These are phyloP conservation scores for Agrilus biguttatus DNA, from an alignment of 2,888 invertebrate genomes.

Conservation along the genomic window DNA sequence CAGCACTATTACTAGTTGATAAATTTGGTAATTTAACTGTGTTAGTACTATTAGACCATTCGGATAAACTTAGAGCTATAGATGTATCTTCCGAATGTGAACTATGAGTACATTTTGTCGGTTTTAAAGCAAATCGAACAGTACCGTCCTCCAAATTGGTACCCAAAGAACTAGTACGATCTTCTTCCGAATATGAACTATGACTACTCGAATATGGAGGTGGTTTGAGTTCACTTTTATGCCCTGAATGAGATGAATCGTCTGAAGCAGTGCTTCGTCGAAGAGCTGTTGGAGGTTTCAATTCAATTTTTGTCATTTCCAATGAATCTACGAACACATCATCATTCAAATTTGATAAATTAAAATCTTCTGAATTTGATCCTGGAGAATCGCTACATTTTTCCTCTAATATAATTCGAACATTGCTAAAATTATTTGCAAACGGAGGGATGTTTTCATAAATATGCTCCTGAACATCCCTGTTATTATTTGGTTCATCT, in stretches of 20 bases:
- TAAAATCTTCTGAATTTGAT: conserved; percentile 35
- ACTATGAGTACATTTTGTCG: conserved; percentile 69
- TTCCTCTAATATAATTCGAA: conserved; percentile 27
- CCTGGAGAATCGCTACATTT: conserved; percentile 21
- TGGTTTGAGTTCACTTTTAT: conserved; percentile 19
- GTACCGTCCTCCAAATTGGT: conserved; percentile 66
- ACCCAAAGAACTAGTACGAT: conserved; percentile 56
- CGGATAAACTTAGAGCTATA: conserved; percentile 70
- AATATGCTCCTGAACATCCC: conserved; percentile 42
- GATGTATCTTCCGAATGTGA: conserved; percentile 80
- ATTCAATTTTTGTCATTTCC: conserved; percentile 21
- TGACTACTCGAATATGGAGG: conserved; percentile 33
- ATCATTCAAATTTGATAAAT: conserved; percentile 30
- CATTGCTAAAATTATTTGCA: conserved; percentile 27
- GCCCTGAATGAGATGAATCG: conserved; percentile 26
- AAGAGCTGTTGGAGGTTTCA: conserved; percentile 29
- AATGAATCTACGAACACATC: conserved; percentile 30
- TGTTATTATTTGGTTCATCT: conserved; percentile 51
- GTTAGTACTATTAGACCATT: conserved; percentile 79
- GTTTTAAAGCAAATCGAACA: conserved; percentile 63
- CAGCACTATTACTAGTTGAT: conserved; percentile 44
- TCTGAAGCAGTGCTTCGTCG: conserved; percentile 27
- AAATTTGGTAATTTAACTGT: conserved; percentile 69
- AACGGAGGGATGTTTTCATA: conserved; percentile 27
- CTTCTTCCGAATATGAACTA: conserved; percentile 62